phyloP scores from a whole-genome alignment of 2,797 vertebrate genomes.

The Sebastolobus alascanus region DNA sequence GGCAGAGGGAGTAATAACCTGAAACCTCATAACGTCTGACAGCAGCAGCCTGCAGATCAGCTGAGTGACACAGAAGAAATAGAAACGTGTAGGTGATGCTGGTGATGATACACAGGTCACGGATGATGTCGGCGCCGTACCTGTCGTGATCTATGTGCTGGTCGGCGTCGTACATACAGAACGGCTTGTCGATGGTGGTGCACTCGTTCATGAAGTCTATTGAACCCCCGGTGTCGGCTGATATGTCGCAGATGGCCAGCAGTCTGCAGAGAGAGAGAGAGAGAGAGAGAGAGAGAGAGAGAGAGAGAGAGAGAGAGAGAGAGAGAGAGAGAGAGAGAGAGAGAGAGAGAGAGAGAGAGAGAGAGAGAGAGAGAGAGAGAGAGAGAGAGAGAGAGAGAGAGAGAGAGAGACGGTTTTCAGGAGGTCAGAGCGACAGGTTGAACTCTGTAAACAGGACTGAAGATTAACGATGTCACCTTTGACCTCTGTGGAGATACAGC shows the following conservation, averaged over 20 bases:
- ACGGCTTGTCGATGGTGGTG: slow-evolving; percentile 96
- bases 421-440: neutral
- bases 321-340: no score
- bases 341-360: no score
- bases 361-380: no score
- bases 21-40: no score
- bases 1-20: no score
- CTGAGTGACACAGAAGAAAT: no score
- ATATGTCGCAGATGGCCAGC: slow-evolving; percentile 98
- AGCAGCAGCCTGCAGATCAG: no score
- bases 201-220: slow-evolving; percentile 98
- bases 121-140: slow-evolving; percentile 72
- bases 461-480: slow-evolving; percentile 26
- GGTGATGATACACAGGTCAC: no score
- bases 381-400: no score
- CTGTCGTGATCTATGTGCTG: slow-evolving; percentile 96
- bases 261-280: slow-evolving; percentile 82
- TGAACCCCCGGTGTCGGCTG: slow-evolving; percentile 95
- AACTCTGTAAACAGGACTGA: slow-evolving; percentile 19
- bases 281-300: no score
- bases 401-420: neutral
- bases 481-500: slow-evolving; percentile 25
- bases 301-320: no score
- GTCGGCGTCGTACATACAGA: slow-evolving; percentile 98
- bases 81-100: no score